Evolutionary conservation across 2,888 invertebrate genomes (phyloP).

Genomic region (Ceramica pisi): DNA sequence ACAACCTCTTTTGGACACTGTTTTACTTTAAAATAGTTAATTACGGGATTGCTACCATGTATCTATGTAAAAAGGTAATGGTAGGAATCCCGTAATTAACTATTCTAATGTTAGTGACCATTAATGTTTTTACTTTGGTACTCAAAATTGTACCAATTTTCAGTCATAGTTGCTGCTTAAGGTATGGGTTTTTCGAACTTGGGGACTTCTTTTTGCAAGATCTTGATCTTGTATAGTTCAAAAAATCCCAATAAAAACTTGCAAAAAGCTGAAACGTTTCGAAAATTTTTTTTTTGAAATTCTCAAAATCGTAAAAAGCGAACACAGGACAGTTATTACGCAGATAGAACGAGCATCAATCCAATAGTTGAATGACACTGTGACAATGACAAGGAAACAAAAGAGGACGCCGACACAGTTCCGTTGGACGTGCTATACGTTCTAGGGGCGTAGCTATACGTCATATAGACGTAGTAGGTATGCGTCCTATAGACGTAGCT

Average conservation of each 20-base stretch:
- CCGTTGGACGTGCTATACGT: conserved; percentile 38
- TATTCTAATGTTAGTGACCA: too few species aligned
- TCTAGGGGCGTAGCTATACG: conserved; percentile 21
- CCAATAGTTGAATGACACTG: conserved; percentile 57
- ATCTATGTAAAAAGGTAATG: too few species aligned
- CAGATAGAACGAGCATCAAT: conserved; percentile 59
- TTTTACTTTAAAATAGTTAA: too few species aligned
- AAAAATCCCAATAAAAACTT: neutral
- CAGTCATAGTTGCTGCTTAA: too few species aligned
- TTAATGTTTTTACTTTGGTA: too few species aligned
- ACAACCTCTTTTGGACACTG: too few species aligned
- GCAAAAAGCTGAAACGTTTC: neutral
- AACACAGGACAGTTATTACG: conserved; percentile 27
- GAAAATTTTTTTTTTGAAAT: neutral
- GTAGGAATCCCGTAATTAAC: too few species aligned
- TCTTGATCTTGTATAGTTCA: neutral
- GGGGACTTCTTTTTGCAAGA: too few species aligned
- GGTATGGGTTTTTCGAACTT: neutral
- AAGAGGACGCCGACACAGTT: conserved; percentile 58
- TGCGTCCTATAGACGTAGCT: conserved; percentile 22
- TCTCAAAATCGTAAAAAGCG: conserved; percentile 15
- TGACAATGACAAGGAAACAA: conserved; percentile 62
- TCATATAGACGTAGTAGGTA: conserved; percentile 28
- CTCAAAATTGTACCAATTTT: too few species aligned
- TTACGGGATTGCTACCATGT: too few species aligned